Evolutionary conservation across 2,888 invertebrate genomes (phyloP), one percentile per base, ranked within the genome.

Genomic region (Scelioninae gen. 2): DNA sequence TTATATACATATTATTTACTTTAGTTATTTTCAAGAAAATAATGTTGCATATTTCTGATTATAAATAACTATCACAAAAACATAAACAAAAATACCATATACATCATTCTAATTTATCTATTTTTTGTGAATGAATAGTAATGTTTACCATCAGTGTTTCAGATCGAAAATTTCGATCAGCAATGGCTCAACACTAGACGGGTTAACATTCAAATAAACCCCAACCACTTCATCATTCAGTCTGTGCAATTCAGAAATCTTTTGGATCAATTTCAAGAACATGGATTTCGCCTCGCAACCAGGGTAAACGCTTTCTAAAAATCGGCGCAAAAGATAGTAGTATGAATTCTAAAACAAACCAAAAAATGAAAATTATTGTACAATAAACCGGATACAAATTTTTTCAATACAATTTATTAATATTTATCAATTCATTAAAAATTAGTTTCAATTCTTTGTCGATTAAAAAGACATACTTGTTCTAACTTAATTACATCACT

Each of bases 121-220:
- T 31, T 9, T 31, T 11, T 7, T 4, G 15, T 5, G 10, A 0
- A 28, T 48, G 10, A 31, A 48, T n/a, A 19, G 0, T 43, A 15
- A 22, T 46, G 5, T 31, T 57, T 9, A 53, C 11, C 25, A 73
- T 81, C 78, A 85, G 75, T 83, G 92, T 83, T 96, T 96, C 73
- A 97, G 89, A 88, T 97, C 97, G 81, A 98, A 96, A 83, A 98
- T 96, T 89, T 98, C 97, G 85, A 97, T 93, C 45, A 98, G 89
- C 33, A 98, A 88, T 0, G 97, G 98, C 81, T 97, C 97, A 43
- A 98, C 94, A 83, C 93, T 92, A 70, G 92, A 90, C 25, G 97
- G 96, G 88, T 97, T 96, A 0, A 96, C 95, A 86, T 97, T 95
- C 19, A 97, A 89, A 85, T 96, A 95, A 2, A 97, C 95, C 35